phyloP scores from a whole-genome alignment of 2,797 vertebrate genomes.

The Ataeniobius toweri region DNA sequence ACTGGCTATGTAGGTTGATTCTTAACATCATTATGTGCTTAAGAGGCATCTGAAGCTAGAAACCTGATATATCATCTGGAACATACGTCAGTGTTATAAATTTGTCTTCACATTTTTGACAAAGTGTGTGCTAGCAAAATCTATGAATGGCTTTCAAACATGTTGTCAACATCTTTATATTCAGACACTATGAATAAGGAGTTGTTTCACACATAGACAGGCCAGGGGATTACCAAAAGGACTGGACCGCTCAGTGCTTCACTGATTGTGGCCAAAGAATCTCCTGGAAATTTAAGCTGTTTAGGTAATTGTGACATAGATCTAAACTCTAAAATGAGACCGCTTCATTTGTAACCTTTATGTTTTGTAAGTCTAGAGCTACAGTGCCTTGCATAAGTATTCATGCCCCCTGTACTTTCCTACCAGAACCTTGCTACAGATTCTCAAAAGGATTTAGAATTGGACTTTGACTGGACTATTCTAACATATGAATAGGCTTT shows the following conservation, averaged over 20 bases:
- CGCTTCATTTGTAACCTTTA: not conserved
- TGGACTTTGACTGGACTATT: too few relatives aligned
- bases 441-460: not conserved
- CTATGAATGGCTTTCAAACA: slow-evolving; percentile 38
- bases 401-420: not conserved
- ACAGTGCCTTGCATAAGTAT: not conserved
- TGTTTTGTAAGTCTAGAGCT: not conserved
- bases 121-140: slow-evolving; percentile 46
- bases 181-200: slow-evolving; percentile 16
- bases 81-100: slow-evolving; percentile 47
- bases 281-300: not conserved
- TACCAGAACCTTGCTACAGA: not conserved
- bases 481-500: not conserved
- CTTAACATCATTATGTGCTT: slow-evolving; percentile 52
- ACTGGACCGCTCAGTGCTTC: not conserved
- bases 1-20: slow-evolving; percentile 39
- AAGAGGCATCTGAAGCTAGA: slow-evolving; percentile 25
- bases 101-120: slow-evolving; percentile 50
- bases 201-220: not conserved
- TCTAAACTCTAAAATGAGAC: not conserved
- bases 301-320: not conserved
- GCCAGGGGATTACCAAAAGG: not conserved
- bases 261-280: not conserved
- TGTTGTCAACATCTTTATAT: slow-evolving; percentile 44
- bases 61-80: slow-evolving; percentile 64